phyloP scores from a whole-genome alignment of 2,888 invertebrate genomes.

The Ennomos fuscantarius region DNA sequence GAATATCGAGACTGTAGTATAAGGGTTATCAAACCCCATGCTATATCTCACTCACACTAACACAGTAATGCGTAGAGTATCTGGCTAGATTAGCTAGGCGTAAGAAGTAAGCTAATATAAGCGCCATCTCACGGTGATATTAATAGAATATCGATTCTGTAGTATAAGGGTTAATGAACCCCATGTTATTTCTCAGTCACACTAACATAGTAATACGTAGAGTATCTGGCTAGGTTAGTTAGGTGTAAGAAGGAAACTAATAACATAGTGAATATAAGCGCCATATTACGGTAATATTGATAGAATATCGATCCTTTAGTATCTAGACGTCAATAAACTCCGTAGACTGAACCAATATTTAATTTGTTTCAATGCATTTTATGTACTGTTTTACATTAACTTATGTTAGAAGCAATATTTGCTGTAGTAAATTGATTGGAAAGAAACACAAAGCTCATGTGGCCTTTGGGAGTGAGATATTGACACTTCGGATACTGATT shows the following conservation, averaged over 20 bases:
- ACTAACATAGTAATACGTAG: not conserved
- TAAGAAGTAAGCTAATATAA: too few relatives aligned
- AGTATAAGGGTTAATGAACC: constrained; percentile 12
- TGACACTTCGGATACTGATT: constrained; percentile 23
- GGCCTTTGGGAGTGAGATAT: constrained; percentile 23
- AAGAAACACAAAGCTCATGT: constrained; percentile 30
- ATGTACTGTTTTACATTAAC: constrained; percentile 4
- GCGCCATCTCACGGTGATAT: constrained; percentile 44
- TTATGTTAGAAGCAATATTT: constrained; percentile 38
- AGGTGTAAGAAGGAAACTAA: not conserved
- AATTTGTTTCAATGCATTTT: not conserved
- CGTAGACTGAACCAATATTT: not conserved
- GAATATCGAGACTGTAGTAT: constrained; percentile 29
- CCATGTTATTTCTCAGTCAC: not conserved
- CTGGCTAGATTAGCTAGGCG: constrained; percentile 9
- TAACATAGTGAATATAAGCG: too few relatives aligned
- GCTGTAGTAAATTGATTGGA: constrained; percentile 38
- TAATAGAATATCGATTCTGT: constrained; percentile 40
- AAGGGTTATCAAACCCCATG: constrained; percentile 10
- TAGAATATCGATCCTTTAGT: too few relatives aligned
- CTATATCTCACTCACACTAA: not conserved
- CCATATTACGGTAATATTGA: too few relatives aligned
- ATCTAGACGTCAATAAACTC: too few relatives aligned
- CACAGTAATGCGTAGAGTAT: not conserved
- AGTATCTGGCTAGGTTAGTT: constrained; percentile 1